These are phyloP conservation scores for Zoanthus sansibaricus DNA, from an alignment of 92 coral and sea anemone genomes.

Conservation along the genomic window DNA sequence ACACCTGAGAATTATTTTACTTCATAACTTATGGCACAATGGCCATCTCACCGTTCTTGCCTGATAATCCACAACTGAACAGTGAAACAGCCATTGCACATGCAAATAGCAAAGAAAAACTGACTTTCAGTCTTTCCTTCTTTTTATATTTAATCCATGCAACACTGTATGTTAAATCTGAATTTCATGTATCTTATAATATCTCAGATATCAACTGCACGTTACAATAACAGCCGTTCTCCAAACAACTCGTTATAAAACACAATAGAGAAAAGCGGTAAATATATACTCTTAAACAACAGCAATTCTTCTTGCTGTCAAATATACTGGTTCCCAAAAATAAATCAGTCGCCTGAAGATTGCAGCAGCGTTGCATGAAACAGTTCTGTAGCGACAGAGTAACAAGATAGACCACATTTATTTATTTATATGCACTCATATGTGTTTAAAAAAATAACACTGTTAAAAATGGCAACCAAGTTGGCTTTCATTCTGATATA, in stretches of 20 bases:
- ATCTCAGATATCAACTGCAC: background rate
- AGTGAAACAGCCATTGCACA: slow-evolving; percentile 3
- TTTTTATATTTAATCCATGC: background rate
- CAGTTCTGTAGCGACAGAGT: no score
- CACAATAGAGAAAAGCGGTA: background rate
- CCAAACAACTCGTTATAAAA: background rate
- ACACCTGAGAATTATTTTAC: background rate
- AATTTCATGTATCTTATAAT: slow-evolving; percentile 3
- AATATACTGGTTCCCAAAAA: background rate
- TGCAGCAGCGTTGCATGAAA: no score
- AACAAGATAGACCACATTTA: background rate
- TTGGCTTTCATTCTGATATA: background rate
- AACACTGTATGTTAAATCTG: background rate
- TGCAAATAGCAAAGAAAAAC: slow-evolving; percentile 1
- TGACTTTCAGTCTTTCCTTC: background rate
- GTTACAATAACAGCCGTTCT: background rate
- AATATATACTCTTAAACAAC: background rate
- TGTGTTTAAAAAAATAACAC: background rate
- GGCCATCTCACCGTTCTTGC: background rate
- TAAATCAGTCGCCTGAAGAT: no score
- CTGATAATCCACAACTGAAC: slow-evolving; percentile 5
- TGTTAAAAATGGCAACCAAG: background rate
- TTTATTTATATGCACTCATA: background rate
- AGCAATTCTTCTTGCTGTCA: background rate
- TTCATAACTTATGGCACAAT: background rate